Base-by-base conservation (phyloP, 2,888 invertebrate species). In the Eupithecia inturbata region DNA sequence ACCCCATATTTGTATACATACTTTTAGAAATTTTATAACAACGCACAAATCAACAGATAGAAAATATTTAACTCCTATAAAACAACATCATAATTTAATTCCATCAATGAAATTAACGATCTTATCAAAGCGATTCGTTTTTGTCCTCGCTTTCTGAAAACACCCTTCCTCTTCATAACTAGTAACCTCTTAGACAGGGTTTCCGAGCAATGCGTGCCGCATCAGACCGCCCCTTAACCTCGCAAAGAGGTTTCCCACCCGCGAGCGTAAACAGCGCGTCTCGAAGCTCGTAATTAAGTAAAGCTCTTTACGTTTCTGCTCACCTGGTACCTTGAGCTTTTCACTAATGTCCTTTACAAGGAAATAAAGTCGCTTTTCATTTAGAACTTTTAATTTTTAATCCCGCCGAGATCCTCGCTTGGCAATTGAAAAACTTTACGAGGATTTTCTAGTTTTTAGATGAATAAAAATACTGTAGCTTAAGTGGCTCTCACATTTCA, bases 281-380 rank as follows among this genome's bases (percentile, higher is more conserved):
- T 83, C 83, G 83, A 78, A 82, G 82, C 84, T 84, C 80, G 80
- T 89, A 89, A 89, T 90, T 86, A 84, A 87, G 86, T 88, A 88
- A 88, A 87, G 87, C 86, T 87, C 84, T 89, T 86, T 84, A 84
- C 79, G 79, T 79, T 81, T 76, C 83, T 87, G 83, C 81, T 82
- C 82, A 82, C 86, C 83, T 84, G 82, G 81, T 82, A 79, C 74
- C 76, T 71, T 70, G 66, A 72, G 71, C 75, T 75, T 36, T 76
- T 76, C 68, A 76, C 76, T 76, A 73, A 76, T 69, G 73, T 73
- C 73, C 49, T 76, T 76, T 76, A 76, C 64, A 74, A 72, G 73
- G 45, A 73, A 75, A 72, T 77, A 70, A 63, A 70, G 67, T 74
- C 74, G 57, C 60, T 64, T 69, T 71, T 57, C 72, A 71, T 70